Evolutionary conservation across 2,888 invertebrate genomes (phyloP).

Genomic region (Slavum lentiscoides): DNA sequence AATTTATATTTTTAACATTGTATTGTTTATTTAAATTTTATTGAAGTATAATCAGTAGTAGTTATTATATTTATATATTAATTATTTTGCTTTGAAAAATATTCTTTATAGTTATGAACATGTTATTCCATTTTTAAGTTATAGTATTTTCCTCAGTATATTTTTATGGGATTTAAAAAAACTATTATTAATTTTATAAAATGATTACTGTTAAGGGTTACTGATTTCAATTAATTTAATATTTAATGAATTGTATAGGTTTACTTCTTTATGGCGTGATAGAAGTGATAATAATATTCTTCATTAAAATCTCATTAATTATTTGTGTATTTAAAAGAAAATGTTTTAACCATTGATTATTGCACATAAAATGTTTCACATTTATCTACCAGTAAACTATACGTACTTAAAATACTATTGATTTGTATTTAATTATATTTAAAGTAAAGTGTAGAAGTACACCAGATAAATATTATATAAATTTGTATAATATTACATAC

Average conservation of each 20-base stretch:
- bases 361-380: background rate
- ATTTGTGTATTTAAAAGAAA: background rate
- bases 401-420: slow-evolving; percentile 15
- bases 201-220: too few relatives aligned
- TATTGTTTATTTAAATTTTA: slow-evolving; percentile 1
- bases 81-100: slow-evolving; percentile 4
- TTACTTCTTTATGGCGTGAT: background rate
- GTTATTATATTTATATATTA: background rate
- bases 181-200: too few relatives aligned
- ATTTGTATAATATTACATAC: too few relatives aligned
- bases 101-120: background rate
- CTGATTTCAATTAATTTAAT: background rate
- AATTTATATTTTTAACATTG: slow-evolving; percentile 7
- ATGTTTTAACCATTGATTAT: too few relatives aligned
- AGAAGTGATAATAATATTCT: background rate
- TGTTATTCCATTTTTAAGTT: background rate
- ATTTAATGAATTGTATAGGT: background rate
- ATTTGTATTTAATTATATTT: slow-evolving; percentile 7
- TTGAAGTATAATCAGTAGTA: slow-evolving; percentile 16
- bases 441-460: background rate
- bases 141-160: too few relatives aligned
- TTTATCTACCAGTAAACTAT: background rate
- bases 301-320: background rate
- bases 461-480: background rate
- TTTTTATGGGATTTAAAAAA: too few relatives aligned